Conservation (phyloP, 2,797 vertebrate genomes). For the Gadopsis marmoratus region DNA sequence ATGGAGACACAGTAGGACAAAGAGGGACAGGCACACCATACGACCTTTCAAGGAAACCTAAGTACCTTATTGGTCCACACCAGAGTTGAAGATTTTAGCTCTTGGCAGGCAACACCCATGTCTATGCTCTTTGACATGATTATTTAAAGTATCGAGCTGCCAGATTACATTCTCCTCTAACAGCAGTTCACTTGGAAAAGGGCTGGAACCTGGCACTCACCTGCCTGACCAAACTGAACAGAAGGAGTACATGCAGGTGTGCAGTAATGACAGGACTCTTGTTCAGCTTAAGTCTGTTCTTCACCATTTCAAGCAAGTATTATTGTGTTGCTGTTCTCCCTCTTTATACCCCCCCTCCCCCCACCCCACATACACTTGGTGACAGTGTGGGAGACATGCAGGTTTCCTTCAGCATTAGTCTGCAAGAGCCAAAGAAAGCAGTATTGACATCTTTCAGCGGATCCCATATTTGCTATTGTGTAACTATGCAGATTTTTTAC, state of each 20-base stretch:
- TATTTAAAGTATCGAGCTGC: neutral
- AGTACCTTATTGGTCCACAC: constrained; percentile 22
- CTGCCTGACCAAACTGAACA: constrained; percentile 3
- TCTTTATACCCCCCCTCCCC: constrained; percentile 2
- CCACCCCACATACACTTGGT: neutral
- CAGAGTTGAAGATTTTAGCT: constrained; percentile 17
- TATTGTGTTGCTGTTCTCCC: neutral
- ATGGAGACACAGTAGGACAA: constrained; percentile 19
- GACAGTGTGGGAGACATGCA: neutral
- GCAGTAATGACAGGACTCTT: neutral
- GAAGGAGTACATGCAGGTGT: neutral
- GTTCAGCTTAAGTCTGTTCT: neutral
- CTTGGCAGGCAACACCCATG: constrained; percentile 6
- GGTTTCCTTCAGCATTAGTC: neutral
- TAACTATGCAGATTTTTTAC: constrained; percentile 61
- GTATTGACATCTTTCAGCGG: constrained; percentile 15
- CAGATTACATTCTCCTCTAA: constrained; percentile 1
- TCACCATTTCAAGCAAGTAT: constrained; percentile 1
- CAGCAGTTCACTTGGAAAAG: neutral
- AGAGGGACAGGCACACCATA: constrained; percentile 22
- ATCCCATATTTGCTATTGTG: constrained; percentile 33
- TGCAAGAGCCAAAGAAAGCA: constrained; percentile 37
- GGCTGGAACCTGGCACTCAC: neutral
- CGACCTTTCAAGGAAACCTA: neutral
- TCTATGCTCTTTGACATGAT: neutral